Evolutionary conservation across 1,140 invertebrate species (phyloP).

Genomic region (Helicoverpa zea): DNA sequence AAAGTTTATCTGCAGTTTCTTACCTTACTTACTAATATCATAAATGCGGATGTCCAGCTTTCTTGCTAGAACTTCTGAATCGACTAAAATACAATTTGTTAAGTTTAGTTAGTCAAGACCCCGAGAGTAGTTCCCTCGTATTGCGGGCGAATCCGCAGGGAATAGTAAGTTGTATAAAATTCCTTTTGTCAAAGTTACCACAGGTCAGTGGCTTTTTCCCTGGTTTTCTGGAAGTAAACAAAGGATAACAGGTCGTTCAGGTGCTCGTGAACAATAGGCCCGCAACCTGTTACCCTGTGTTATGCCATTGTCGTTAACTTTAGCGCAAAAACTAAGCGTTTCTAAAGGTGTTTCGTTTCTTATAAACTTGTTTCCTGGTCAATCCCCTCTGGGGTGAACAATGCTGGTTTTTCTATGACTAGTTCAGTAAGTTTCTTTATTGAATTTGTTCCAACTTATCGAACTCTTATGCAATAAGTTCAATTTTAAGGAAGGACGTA

Average conservation of each 20-base stretch:
- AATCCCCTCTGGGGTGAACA: not conserved
- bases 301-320: slow-evolving; percentile 6
- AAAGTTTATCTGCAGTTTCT: too few relatives aligned
- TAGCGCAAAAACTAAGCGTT: not conserved
- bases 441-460: not conserved
- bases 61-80: too few relatives aligned
- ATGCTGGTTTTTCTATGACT: not conserved
- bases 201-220: not conserved
- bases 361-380: slow-evolving; percentile 1
- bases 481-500: too few relatives aligned
- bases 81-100: too few relatives aligned
- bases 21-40: too few relatives aligned
- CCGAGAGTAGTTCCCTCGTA: too few relatives aligned
- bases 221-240: not conserved
- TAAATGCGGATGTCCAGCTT: too few relatives aligned
- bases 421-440: not conserved
- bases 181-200: not conserved
- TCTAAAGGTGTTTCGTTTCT: not conserved
- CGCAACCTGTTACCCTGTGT: slow-evolving; percentile 6
- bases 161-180: not conserved
- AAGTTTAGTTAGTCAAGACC: too few relatives aligned
- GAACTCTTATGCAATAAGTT: too few relatives aligned
- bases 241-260: slow-evolving; percentile 10
- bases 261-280: slow-evolving; percentile 1
- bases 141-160: too few relatives aligned